Conservation (phyloP, 53 echinoderm and acorn worm genomes). For the Henricia sp. region DNA sequence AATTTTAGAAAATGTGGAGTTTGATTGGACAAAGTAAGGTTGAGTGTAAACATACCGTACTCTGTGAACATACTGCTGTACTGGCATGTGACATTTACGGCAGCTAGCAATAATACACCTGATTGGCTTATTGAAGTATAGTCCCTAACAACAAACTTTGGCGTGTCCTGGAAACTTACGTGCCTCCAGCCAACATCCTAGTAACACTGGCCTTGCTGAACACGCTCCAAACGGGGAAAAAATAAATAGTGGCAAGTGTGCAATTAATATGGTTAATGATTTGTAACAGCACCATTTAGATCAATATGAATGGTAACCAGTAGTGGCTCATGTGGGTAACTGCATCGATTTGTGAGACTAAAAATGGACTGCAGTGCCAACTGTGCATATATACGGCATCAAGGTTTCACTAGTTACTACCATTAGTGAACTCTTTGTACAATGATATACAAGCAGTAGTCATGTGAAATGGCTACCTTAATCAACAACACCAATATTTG, state of each 20-base stretch:
- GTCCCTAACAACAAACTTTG: background rate
- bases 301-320: background rate
- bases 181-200: no score
- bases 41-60: no score
- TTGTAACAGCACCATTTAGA: background rate
- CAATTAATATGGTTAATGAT: conserved; percentile 13
- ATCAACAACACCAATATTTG: no score
- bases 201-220: no score
- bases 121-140: background rate
- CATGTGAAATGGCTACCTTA: no score
- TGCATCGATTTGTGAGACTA: background rate
- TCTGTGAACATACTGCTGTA: no score
- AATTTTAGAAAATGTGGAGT: no score
- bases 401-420: background rate
- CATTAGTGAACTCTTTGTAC: no score
- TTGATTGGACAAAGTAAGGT: no score
- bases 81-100: no score
- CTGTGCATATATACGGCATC: background rate
- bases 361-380: background rate
- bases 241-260: conserved; percentile 16
- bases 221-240: background rate
- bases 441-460: no score
- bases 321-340: background rate
- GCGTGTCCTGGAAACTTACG: background rate
- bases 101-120: background rate